Evolutionary conservation across 2,113 vertebrate species (phyloP).

Genomic region (Marmota monax): DNA sequence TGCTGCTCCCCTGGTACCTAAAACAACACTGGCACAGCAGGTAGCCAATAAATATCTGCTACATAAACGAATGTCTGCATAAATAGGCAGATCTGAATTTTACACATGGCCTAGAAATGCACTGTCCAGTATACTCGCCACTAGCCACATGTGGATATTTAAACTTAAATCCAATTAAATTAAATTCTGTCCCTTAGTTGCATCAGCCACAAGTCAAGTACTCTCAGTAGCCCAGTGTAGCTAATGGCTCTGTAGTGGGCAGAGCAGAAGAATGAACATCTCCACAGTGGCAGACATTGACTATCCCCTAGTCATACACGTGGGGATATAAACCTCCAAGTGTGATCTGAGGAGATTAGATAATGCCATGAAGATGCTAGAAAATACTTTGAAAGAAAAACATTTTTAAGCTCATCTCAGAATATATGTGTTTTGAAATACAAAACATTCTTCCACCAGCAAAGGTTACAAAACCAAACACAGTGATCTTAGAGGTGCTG

Average conservation of each 20-base stretch:
- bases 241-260: neutral
- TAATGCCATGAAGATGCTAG: neutral
- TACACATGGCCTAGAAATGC: neutral
- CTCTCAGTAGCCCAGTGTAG: neutral
- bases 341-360: neutral
- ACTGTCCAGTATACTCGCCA: neutral
- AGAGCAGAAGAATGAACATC: neutral
- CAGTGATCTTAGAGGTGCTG: neutral
- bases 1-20: neutral
- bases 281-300: neutral
- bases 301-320: neutral
- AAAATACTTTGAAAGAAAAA: slow-evolving; percentile 30
- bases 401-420: neutral
- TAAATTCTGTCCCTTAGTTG: neutral
- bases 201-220: neutral
- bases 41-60: neutral
- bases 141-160: neutral
- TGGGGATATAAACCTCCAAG: neutral
- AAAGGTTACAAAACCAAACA: neutral
- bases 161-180: neutral
- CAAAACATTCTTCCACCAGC: neutral
- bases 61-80: neutral
- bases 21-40: neutral
- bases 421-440: neutral
- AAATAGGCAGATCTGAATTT: neutral